Evolutionary conservation across 2,113 vertebrate genomes (phyloP).

Genomic region (Caranx melampygus): DNA sequence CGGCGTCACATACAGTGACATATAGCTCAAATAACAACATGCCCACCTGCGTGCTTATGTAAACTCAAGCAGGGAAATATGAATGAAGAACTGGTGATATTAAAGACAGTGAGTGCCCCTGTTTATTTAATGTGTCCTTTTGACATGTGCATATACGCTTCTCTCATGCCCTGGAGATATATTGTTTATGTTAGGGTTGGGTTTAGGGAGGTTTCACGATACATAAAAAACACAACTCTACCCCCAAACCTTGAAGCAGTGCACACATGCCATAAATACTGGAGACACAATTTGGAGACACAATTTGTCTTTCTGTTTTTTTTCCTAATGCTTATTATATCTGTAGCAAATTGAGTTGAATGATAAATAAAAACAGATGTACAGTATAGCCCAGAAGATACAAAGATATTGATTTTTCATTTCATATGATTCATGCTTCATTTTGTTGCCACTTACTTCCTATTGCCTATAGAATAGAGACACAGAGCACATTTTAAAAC

Average conservation of each 20-base stretch:
- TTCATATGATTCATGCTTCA: conserved; percentile 36
- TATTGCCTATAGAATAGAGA: conserved; percentile 38
- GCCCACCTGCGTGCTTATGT: conserved; percentile 24
- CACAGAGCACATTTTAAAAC: conserved; percentile 35
- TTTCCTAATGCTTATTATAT: conserved; percentile 37
- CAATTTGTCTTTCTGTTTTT: conserved; percentile 48
- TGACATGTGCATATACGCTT: conserved; percentile 16
- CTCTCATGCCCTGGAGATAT: background rate
- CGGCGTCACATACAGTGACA: conserved; percentile 20
- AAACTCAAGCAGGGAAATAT: conserved; percentile 6
- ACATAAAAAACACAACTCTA: conserved; percentile 18
- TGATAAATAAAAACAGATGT: conserved; percentile 24
- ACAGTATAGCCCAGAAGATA: conserved; percentile 10
- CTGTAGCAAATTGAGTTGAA: conserved; percentile 44
- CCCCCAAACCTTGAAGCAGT: background rate
- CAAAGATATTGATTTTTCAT: conserved; percentile 55
- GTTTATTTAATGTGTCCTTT: conserved; percentile 18
- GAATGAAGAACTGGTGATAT: background rate
- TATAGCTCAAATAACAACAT: background rate
- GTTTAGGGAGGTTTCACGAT: conserved; percentile 18
- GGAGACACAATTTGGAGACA: conserved; percentile 32
- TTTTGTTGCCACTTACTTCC: conserved; percentile 23
- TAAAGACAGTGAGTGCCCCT: background rate
- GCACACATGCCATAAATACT: background rate
- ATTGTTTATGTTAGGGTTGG: background rate